Base-by-base conservation (phyloP, 2,113 vertebrate species). In the Rhabdornis inornatus region DNA sequence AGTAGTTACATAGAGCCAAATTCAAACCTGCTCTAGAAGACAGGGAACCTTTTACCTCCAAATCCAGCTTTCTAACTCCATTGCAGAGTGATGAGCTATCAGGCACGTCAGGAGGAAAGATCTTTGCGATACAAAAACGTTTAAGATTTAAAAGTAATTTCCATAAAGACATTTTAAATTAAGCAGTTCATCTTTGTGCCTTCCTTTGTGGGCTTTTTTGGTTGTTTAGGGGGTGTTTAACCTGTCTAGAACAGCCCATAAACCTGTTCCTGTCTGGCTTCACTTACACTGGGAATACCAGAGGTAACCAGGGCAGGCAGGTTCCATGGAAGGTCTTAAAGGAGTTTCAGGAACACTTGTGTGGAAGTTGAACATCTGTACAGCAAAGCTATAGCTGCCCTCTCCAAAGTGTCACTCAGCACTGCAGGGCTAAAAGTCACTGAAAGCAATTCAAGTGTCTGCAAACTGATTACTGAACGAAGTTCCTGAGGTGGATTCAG, bases 281-380 rank as follows among this genome's bases (percentile, higher is more conserved):
- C 27, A 3, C 28, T 63, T 40, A 20, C 28, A 21, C 1, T 28
- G 49, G n/a, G 76, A 82, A 28, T 30, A 23, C 6, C 37, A 83
- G 57, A 15, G 4, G 6, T 23, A 40, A 52, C 4, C 31, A 40
- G 25, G 37, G 14, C 4, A 5, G 21, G 10, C 2, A 1, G 11
- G 18, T 33, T 74, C 81, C 66, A 25, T 33, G 65, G 10, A 74
- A 64, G 13, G 9, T 42, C 49, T 30, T 6, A 6, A 40, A 57
- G 24, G 28, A 47, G 4, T 78, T 42, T 1, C 44, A 55, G 31
- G 2, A 35, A 30, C 39, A 37, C 14, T 20, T 55, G 19, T 33
- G 30, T 25, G 55, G 15, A 6, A 47, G 3, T 74, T 87, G 56
- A 80, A 65, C 3, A 66, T 20, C 39, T 72, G n/a, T 42, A 15